These are phyloP conservation scores for Camponotus vicinus DNA, from an alignment of 1,140 invertebrate species.

Conservation along the genomic window DNA sequence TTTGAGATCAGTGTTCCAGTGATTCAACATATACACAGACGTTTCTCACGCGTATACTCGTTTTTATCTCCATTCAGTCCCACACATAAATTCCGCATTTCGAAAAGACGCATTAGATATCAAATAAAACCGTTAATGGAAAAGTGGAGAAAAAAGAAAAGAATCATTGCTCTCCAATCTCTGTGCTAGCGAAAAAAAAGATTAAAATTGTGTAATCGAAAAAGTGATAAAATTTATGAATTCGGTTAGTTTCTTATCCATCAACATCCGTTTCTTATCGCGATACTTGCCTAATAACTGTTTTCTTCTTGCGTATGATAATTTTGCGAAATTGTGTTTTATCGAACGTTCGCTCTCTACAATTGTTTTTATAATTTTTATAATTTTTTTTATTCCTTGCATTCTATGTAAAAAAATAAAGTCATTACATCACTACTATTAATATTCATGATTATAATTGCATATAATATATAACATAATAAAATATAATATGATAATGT, in stretches of 20 bases:
- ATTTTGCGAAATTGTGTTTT: not conserved
- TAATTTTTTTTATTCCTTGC: not conserved
- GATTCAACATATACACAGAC: not conserved
- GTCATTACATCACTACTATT: not conserved
- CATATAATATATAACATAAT: too few species aligned
- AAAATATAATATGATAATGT: too few species aligned
- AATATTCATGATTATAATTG: not conserved
- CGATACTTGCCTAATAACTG: not conserved
- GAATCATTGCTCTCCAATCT: too few species aligned
- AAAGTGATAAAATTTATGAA: slow-evolving; percentile 13
- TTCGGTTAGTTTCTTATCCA: not conserved
- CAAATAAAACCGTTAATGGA: not conserved
- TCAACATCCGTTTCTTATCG: not conserved
- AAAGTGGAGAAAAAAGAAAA: not conserved
- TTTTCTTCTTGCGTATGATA: not conserved
- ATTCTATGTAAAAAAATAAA: not conserved
- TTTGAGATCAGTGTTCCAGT: not conserved
- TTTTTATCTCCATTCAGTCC: not conserved
- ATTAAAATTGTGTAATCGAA: not conserved
- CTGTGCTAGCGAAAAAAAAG: not conserved
- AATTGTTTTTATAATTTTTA: not conserved
- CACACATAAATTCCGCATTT: not conserved
- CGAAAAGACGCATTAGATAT: not conserved
- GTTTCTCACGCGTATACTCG: not conserved
- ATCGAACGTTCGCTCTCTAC: not conserved